phyloP scores from a whole-genome alignment of 2,888 invertebrate genomes.

The Beris chalybata region DNA sequence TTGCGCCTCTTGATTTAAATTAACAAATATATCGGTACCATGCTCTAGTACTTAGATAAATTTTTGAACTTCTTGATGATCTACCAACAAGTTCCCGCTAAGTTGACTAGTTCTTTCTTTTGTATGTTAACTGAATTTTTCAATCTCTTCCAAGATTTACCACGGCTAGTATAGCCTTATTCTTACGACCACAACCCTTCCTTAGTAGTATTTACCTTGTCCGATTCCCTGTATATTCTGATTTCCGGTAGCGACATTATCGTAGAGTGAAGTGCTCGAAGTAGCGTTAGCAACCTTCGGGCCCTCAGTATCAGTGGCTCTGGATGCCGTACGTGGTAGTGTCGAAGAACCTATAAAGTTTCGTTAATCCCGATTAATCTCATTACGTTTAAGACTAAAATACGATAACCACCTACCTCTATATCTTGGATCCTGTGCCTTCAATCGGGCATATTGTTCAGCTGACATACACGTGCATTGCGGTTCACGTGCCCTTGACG shows the following conservation, averaged over 20 bases:
- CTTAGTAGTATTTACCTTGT: slow-evolving; percentile 48
- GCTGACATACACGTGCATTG: slow-evolving; percentile 96
- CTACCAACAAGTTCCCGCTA: too few relatives aligned
- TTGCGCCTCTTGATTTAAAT: too few relatives aligned
- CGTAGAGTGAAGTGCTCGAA: slow-evolving; percentile 86
- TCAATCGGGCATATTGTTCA: slow-evolving; percentile 84
- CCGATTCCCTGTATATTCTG: slow-evolving; percentile 42
- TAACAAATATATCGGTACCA: too few relatives aligned
- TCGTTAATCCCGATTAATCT: neutral
- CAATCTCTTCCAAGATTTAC: too few relatives aligned
- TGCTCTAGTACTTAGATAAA: too few relatives aligned
- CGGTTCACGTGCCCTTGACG: slow-evolving; percentile 80
- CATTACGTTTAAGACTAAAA: neutral
- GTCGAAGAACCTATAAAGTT: slow-evolving; percentile 74
- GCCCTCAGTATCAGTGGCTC: slow-evolving; percentile 70
- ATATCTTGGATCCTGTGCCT: slow-evolving; percentile 82
- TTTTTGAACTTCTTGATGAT: too few relatives aligned
- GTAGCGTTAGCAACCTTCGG: slow-evolving; percentile 79
- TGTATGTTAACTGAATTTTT: too few relatives aligned
- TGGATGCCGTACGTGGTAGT: slow-evolving; percentile 74
- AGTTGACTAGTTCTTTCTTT: too few relatives aligned
- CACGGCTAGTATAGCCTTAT: too few relatives aligned
- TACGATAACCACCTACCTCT: slow-evolving; percentile 57
- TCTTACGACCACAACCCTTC: too few relatives aligned
- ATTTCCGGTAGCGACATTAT: slow-evolving; percentile 67